Evolutionary conservation across 1,140 invertebrate genomes (phyloP).

Genomic region (Argopecten irradians): DNA sequence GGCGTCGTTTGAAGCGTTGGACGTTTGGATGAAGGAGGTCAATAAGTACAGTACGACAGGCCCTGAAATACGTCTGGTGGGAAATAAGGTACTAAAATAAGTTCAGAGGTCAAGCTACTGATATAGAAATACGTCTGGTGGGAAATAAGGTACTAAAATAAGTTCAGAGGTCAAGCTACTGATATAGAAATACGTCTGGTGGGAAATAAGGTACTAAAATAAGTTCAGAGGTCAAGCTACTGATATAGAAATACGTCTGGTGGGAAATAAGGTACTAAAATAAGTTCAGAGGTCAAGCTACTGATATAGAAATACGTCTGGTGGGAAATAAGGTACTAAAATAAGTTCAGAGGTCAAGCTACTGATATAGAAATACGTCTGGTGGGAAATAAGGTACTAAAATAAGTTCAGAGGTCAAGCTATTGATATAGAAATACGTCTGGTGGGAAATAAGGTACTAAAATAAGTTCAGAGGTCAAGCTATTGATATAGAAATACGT

Average conservation of each 20-base stretch:
- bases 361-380: no score
- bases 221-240: neutral
- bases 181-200: neutral
- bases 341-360: neutral
- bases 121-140: neutral
- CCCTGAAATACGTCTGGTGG: constrained; percentile 68
- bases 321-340: neutral
- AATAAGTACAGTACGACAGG: constrained; percentile 59
- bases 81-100: constrained; percentile 67
- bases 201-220: neutral
- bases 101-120: neutral
- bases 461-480: no score
- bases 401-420: no score
- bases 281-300: neutral
- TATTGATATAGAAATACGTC: no score
- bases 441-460: no score
- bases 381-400: neutral
- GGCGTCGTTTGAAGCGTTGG: constrained; percentile 68
- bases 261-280: neutral
- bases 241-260: no score
- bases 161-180: no score
- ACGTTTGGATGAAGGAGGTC: constrained; percentile 71
- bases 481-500: no score
- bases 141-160: neutral
- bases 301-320: neutral